Evolutionary conservation across 2,888 invertebrate genomes (phyloP).

Genomic region (Mesoligia furuncula): DNA sequence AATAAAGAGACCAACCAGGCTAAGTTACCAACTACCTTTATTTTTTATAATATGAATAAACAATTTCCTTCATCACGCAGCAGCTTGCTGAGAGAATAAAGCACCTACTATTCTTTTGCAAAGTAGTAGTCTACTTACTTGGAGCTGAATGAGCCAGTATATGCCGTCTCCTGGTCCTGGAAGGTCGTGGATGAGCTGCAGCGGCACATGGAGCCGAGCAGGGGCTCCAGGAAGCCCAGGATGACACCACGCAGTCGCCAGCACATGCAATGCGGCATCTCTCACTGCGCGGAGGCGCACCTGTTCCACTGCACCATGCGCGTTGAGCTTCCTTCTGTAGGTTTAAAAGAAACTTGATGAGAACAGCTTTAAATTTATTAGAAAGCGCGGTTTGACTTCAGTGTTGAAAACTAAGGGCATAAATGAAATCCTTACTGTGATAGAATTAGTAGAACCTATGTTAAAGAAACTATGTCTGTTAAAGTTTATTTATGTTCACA

Average conservation of each 20-base stretch:
- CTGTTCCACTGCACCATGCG: slow-evolving; percentile 87
- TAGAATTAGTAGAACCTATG: too few species aligned
- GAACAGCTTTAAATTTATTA: background rate
- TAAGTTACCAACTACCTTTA: background rate
- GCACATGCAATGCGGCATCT: slow-evolving; percentile 92
- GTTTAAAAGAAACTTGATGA: background rate
- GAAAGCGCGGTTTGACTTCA: background rate
- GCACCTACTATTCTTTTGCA: too few species aligned
- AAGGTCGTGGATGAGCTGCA: slow-evolving; percentile 76
- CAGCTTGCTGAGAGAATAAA: too few species aligned
- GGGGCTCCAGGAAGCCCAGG: slow-evolving; percentile 91
- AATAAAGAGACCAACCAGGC: background rate
- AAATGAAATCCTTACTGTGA: too few species aligned
- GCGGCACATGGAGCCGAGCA: slow-evolving; percentile 86
- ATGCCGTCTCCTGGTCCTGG: slow-evolving; percentile 76
- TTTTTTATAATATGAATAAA: too few species aligned
- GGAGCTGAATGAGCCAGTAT: slow-evolving; percentile 84
- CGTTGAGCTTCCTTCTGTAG: slow-evolving; percentile 88
- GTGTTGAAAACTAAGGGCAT: background rate
- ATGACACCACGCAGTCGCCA: slow-evolving; percentile 92
- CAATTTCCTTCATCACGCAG: too few species aligned
- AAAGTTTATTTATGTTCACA: background rate
- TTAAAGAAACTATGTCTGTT: too few species aligned
- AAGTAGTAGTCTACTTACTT: slow-evolving; percentile 70
- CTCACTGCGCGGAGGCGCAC: slow-evolving; percentile 87